Conservation (phyloP, 2,113 vertebrate genomes). For the Platysternon megacephalum region DNA sequence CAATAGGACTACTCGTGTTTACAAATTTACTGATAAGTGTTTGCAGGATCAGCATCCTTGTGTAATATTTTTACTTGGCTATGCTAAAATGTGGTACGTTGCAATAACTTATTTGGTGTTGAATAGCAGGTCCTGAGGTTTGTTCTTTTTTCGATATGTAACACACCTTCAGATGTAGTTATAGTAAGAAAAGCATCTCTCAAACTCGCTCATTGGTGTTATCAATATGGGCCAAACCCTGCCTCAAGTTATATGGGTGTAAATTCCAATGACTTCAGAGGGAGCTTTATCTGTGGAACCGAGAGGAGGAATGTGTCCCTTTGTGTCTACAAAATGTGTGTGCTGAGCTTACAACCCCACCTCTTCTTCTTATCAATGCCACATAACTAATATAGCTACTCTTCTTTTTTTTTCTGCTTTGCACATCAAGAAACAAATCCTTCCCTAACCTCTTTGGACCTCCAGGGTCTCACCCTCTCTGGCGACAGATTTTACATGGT, state of each 20-base stretch:
- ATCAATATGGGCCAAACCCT: neutral
- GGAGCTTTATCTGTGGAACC: neutral
- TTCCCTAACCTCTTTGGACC: neutral
- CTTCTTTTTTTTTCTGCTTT: neutral
- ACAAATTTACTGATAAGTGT: neutral
- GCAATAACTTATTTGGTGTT: neutral
- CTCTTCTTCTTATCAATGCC: neutral
- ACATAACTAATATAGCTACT: neutral
- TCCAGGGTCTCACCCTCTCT: neutral
- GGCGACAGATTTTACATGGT: neutral
- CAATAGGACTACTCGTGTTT: neutral
- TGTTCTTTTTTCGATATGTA: neutral
- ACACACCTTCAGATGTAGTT: neutral
- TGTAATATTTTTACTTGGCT: neutral
- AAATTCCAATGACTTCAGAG: neutral
- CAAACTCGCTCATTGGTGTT: neutral
- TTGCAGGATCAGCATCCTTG: neutral
- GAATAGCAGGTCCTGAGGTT: neutral
- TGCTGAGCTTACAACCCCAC: neutral
- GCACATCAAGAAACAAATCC: neutral
- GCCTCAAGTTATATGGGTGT: neutral
- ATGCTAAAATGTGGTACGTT: neutral
- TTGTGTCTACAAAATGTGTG: neutral
- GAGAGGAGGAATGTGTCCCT: neutral
- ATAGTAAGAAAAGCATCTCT: neutral